Evolutionary conservation across 2,113 vertebrate species (phyloP).

Genomic region (Paramisgurnus dabryanus): DNA sequence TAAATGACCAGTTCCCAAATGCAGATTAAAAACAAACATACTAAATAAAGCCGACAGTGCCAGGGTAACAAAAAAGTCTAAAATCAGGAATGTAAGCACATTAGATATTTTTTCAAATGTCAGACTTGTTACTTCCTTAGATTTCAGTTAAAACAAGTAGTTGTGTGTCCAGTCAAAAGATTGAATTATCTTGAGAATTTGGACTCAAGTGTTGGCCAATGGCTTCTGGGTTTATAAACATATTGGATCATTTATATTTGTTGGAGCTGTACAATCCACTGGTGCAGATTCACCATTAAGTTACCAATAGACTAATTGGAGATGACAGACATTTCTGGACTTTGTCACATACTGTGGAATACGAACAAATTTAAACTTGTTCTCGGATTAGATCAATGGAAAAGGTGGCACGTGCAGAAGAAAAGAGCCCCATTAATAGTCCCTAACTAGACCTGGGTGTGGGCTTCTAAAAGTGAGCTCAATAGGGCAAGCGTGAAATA

Average conservation of each 20-base stretch:
- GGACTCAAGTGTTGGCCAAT: background rate
- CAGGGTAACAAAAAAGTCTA: no score
- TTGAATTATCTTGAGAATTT: constrained; percentile 1
- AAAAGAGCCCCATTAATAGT: constrained; percentile 35
- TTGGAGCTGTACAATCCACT: background rate
- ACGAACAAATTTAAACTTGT: constrained; percentile 24
- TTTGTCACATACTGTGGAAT: background rate
- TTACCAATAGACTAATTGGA: background rate
- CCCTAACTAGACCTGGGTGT: constrained; percentile 39
- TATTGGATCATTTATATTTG: background rate
- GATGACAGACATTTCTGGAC: no score
- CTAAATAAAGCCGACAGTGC: no score
- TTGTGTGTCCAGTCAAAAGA: constrained; percentile 29
- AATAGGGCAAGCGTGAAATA: constrained; percentile 35
- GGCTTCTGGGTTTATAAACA: background rate
- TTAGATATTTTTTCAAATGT: no score
- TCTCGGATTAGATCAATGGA: constrained; percentile 40
- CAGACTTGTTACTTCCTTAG: constrained; percentile 22
- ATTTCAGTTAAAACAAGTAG: constrained; percentile 34
- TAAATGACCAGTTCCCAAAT: no score
- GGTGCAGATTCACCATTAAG: background rate
- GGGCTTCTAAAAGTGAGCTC: constrained; percentile 33
- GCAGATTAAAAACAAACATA: no score
- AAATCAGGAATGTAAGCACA: no score
- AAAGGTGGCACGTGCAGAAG: constrained; percentile 22